Evolutionary conservation across 2,797 vertebrate species (phyloP).

Genomic region (Cynodonichthys magdalenae): DNA sequence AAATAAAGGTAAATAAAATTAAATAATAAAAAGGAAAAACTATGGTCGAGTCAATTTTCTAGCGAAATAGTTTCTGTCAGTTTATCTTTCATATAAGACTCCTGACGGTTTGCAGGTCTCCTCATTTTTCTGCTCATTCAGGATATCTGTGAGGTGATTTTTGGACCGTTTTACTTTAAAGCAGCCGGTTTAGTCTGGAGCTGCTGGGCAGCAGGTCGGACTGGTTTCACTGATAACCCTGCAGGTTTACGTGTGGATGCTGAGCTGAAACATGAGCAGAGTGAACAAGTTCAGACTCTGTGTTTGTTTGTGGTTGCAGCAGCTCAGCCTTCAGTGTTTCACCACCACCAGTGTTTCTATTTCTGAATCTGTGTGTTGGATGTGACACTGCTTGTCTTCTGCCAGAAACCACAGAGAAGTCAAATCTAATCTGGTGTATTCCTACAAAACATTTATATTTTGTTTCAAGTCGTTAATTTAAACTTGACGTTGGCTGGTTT

Average conservation of each 20-base stretch:
- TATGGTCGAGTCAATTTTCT: background rate
- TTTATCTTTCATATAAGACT: background rate
- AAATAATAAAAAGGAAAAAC: too few species aligned
- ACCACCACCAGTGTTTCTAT: background rate
- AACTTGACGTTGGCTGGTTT: too few species aligned
- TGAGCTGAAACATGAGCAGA: background rate
- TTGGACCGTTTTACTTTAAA: background rate
- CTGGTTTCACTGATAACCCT: background rate
- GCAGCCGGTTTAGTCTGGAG: background rate
- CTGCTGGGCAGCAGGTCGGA: background rate
- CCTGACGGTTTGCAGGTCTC: too few species aligned
- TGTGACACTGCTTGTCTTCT: slow-evolving; percentile 5
- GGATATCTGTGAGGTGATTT: background rate
- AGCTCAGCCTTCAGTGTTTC: slow-evolving; percentile 1
- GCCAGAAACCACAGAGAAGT: slow-evolving; percentile 8
- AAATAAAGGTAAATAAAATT: too few species aligned
- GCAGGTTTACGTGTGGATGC: background rate
- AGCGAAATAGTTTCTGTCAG: background rate
- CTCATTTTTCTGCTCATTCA: background rate
- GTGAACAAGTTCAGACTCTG: background rate
- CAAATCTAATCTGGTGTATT: background rate
- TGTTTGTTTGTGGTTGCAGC: background rate
- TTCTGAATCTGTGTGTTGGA: slow-evolving; percentile 1
- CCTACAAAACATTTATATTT: background rate
- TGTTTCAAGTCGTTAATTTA: too few species aligned